These are phyloP conservation scores for Andricus grossulariae DNA, from an alignment of 1,140 invertebrate genomes.

Conservation along the genomic window DNA sequence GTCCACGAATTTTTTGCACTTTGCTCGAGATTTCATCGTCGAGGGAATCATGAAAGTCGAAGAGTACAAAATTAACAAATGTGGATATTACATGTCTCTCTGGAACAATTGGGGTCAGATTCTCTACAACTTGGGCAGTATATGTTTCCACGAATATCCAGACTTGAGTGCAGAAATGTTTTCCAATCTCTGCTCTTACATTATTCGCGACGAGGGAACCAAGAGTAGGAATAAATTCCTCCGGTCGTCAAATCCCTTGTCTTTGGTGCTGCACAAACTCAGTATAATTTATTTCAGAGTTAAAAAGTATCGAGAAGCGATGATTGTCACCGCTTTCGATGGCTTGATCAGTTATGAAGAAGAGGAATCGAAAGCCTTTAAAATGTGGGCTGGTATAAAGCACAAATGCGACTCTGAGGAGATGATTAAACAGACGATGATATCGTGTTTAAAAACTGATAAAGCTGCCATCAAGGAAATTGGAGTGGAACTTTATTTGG, in stretches of 20 bases:
- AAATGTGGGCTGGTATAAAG: slow-evolving; percentile 63
- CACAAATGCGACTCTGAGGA: slow-evolving; percentile 47
- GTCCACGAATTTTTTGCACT: background rate
- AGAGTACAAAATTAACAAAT: slow-evolving; percentile 2
- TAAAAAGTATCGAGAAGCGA: slow-evolving; percentile 58
- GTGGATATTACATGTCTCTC: slow-evolving; percentile 28
- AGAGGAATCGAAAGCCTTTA: slow-evolving; percentile 57
- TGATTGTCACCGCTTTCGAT: slow-evolving; percentile 59
- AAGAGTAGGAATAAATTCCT: slow-evolving; percentile 6
- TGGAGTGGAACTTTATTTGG: slow-evolving; percentile 55
- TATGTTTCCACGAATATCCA: background rate
- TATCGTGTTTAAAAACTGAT: slow-evolving; percentile 59
- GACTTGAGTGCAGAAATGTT: slow-evolving; percentile 38
- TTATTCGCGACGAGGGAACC: slow-evolving; percentile 39
- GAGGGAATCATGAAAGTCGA: background rate
- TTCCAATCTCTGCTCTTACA: slow-evolving; percentile 37
- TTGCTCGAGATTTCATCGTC: background rate
- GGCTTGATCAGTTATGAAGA: slow-evolving; percentile 55
- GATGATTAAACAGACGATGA: slow-evolving; percentile 56
- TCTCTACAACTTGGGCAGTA: slow-evolving; percentile 36
- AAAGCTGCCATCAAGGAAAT: slow-evolving; percentile 51
- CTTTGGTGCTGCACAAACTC: slow-evolving; percentile 17
- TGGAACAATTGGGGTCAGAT: slow-evolving; percentile 31
- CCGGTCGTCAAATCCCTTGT: background rate
- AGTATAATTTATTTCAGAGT: slow-evolving; percentile 48